phyloP scores from a whole-genome alignment of 1,140 invertebrate species.

The Ladona fulva region DNA sequence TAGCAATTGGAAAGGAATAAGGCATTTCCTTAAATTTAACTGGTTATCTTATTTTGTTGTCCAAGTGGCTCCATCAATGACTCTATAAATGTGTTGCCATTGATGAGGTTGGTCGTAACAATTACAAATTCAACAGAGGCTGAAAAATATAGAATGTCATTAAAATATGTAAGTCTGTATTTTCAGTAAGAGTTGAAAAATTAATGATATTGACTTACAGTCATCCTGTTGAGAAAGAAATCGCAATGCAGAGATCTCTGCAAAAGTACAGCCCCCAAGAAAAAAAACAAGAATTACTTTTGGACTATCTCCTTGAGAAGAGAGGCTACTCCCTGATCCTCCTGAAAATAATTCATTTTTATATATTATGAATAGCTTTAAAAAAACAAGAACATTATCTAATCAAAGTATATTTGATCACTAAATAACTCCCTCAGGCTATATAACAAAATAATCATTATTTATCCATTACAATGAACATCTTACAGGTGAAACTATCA shows the following conservation, averaged over 20 bases:
- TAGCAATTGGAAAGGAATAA: no score
- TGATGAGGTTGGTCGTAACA: constrained; percentile 87
- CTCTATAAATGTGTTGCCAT: constrained; percentile 76
- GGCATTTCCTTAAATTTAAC: no score
- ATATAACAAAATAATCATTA: no score
- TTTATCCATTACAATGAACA: no score
- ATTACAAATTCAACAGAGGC: constrained; percentile 86
- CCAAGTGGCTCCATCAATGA: constrained; percentile 52
- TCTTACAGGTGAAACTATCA: no score
- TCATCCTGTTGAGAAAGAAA: constrained; percentile 90
- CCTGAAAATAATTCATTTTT: constrained; percentile 31
- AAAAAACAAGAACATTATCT: no score
- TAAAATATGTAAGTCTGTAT: constrained; percentile 10
- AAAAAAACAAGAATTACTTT: constrained; percentile 88
- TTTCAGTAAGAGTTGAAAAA: background rate
- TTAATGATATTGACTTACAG: constrained; percentile 39
- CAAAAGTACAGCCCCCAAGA: constrained; percentile 91
- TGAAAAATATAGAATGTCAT: constrained; percentile 36
- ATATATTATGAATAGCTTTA: no score
- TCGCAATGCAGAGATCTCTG: constrained; percentile 85
- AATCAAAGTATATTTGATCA: no score
- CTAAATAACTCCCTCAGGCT: no score
- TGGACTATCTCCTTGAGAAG: constrained; percentile 55
- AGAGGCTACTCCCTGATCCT: constrained; percentile 52
- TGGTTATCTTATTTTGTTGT: background rate